phyloP scores from a whole-genome alignment of 1,140 invertebrate genomes.

The Aphis craccivora region DNA sequence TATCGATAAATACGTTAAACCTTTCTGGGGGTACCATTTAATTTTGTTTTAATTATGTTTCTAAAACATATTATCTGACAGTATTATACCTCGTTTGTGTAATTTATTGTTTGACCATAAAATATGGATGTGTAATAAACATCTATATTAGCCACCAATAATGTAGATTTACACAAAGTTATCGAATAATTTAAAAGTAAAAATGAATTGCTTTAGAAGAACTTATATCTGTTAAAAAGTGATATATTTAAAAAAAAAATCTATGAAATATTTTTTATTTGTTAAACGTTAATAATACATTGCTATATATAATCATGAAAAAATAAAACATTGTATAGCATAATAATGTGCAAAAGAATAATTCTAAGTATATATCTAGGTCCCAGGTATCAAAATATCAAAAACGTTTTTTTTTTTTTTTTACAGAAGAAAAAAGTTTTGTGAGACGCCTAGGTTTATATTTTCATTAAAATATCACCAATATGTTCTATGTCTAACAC shows the following conservation, averaged over 20 bases:
- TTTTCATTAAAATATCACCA: no score
- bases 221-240: background rate
- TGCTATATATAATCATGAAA: background rate
- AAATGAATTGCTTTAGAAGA: background rate
- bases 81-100: background rate
- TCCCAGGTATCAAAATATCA: no score
- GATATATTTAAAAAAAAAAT: background rate
- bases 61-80: background rate
- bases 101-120: background rate
- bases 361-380: background rate
- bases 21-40: background rate
- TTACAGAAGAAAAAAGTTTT: background rate
- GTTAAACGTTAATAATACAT: background rate
- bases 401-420: background rate
- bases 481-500: no score
- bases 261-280: background rate
- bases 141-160: background rate
- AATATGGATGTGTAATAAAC: background rate
- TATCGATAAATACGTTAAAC: background rate
- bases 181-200: background rate
- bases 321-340: background rate
- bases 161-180: background rate
- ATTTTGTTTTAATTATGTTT: background rate
- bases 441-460: no score
- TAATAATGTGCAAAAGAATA: background rate